Percentiles rank a stretch among this genome's conserved stretches.
phyloP scores from a whole-genome alignment of 2,888 invertebrate genomes.

The Lithophane leautieri region DNA sequence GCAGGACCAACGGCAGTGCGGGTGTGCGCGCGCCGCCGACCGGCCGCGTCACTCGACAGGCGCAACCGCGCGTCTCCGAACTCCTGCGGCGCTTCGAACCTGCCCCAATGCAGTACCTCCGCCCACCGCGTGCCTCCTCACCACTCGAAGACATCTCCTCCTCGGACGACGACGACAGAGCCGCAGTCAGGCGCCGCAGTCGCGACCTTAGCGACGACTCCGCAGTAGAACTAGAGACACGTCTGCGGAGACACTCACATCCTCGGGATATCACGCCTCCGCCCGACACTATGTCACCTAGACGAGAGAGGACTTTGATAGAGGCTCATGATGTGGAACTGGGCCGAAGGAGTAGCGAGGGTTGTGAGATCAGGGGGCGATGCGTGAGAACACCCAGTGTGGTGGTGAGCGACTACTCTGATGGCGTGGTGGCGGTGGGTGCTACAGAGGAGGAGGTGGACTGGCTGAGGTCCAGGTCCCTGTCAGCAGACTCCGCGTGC shows the following conservation, averaged over 20 bases:
- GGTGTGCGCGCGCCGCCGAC: slow-evolving; percentile 82
- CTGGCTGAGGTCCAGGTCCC: slow-evolving; percentile 86
- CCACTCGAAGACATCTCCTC: slow-evolving; percentile 86
- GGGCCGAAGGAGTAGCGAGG: slow-evolving; percentile 88
- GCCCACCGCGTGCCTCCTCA: slow-evolving; percentile 84
- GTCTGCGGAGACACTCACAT: slow-evolving; percentile 83
- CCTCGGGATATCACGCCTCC: slow-evolving; percentile 85
- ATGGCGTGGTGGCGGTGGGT: slow-evolving; percentile 89
- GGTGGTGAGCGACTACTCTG: slow-evolving; percentile 96
- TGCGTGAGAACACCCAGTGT: slow-evolving; percentile 96
- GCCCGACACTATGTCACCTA: slow-evolving; percentile 84
- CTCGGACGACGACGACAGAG: slow-evolving; percentile 88
- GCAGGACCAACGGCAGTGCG: slow-evolving; percentile 77
- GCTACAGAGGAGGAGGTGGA: slow-evolving; percentile 86
- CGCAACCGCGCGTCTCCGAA: slow-evolving; percentile 86
- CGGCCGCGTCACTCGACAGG: slow-evolving; percentile 81
- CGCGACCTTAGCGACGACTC: slow-evolving; percentile 90
- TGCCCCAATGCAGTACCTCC: slow-evolving; percentile 87
- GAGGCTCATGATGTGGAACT: slow-evolving; percentile 91
- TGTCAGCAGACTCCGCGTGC: slow-evolving; percentile 93
- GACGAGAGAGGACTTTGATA: slow-evolving; percentile 84
- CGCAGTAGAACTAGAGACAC: slow-evolving; percentile 89
- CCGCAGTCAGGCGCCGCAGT: slow-evolving; percentile 85
- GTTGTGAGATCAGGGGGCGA: slow-evolving; percentile 85
- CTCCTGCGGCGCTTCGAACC: slow-evolving; percentile 86